Evolutionary conservation across 2,797 vertebrate genomes (phyloP), one percentile per base, ranked within the genome.

Genomic region (Cichlasoma orientale): DNA sequence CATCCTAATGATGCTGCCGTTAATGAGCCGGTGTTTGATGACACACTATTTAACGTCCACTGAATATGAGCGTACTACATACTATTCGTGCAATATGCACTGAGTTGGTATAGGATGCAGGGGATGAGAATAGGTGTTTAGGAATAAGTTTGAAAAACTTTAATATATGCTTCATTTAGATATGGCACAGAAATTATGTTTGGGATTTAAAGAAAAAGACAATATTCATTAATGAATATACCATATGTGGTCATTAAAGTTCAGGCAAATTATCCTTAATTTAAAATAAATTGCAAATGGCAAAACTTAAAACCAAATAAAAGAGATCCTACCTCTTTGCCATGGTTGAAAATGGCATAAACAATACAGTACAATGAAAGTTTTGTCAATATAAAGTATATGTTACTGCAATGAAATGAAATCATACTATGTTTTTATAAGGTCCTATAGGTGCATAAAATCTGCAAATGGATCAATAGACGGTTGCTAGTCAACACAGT

Each of bases 11-110:
- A 90, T 78, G 81, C 75, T 53, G 69, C 73, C 10, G 23, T 75
- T 94, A 93, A 95, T 94, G 91, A 93, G 89, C 74, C 53, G 44
- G 36, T 31, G 87, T 88, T 86, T 88, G 85, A 93, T 85, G 79
- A 73, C 73, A 77, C 16, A 1, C 86, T 36, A 75, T 85, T 87
- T 88, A 88, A 79, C 7, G 21, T 88, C 79, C 78, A 19, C 50
- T 68, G 50, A 78, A 78, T 56, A 16, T 2, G 21, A 81, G 78
- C 69, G 50, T 16, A n/a, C 10, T 27, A n/a, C 44, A 55, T 75
- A 8, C 29, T 31, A 5, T 13, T 41, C 29, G 36, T 25, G 16
- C 29, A 36, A n/a, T 56, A 33, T 38, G 5, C 47, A 68, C 56
- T 41, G 54, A 56, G 70, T 38, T 38, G 19, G 7, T 16, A 1